Conservation (phyloP, 2,888 invertebrate species). For the Xestia c-nigrum region DNA sequence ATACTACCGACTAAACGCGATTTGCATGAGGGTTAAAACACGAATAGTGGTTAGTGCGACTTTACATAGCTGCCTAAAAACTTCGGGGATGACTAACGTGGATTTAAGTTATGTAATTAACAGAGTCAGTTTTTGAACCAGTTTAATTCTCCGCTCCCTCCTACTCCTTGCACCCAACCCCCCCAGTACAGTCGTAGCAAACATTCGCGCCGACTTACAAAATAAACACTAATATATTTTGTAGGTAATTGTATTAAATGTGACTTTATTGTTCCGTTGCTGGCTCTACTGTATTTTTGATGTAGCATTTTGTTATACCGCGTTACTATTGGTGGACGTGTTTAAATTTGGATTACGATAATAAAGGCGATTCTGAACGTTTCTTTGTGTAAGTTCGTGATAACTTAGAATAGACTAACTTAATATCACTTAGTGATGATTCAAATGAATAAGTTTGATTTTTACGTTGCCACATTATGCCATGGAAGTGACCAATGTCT, state of each 20-base stretch:
- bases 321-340: slow-evolving; percentile 10
- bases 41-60: no score
- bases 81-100: background rate
- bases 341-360: slow-evolving; percentile 15
- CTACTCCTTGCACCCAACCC: slow-evolving; percentile 47
- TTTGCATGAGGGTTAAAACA: no score
- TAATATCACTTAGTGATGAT: background rate
- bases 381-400: background rate
- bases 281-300: slow-evolving; percentile 81
- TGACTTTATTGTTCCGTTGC: slow-evolving; percentile 84
- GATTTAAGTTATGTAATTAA: background rate
- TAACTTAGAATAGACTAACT: no score
- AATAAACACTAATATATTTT: slow-evolving; percentile 88
- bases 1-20: no score
- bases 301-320: slow-evolving; percentile 57
- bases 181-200: slow-evolving; percentile 68
- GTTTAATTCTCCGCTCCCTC: slow-evolving; percentile 47
- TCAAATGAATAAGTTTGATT: no score
- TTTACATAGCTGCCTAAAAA: background rate
- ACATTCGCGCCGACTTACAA: slow-evolving; percentile 83
- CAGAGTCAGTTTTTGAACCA: background rate
- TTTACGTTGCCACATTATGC: no score
- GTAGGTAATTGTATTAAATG: slow-evolving; percentile 88
- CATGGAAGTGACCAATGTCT: no score
- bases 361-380: background rate